Percentiles rank a stretch among this genome's conserved stretches.
These are phyloP conservation scores for Chanos chanos DNA, from an alignment of 2,797 vertebrate species.

Conservation along the genomic window DNA sequence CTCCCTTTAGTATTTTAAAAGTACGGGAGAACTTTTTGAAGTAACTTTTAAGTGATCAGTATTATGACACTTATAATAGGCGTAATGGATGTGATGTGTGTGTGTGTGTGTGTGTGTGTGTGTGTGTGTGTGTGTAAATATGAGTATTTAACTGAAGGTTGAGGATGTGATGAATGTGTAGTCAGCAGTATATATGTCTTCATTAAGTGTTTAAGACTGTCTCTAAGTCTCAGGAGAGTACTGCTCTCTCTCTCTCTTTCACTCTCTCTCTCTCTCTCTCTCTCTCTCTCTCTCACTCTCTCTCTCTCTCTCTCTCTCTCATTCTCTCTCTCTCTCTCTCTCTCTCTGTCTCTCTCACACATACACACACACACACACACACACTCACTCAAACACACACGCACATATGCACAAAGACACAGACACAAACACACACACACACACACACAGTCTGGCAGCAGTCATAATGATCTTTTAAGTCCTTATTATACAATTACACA, in stretches of 20 bases:
- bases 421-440: too few species aligned
- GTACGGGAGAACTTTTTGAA: too few species aligned
- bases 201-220: slow-evolving; percentile 30
- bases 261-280: not conserved
- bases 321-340: not conserved
- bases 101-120: not conserved
- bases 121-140: slow-evolving; percentile 15
- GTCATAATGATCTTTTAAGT: too few species aligned
- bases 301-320: not conserved
- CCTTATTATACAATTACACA: too few species aligned
- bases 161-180: slow-evolving; percentile 25
- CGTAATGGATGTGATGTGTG: slow-evolving; percentile 2
- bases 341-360: too few species aligned
- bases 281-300: not conserved
- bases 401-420: too few species aligned
- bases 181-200: slow-evolving; percentile 31
- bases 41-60: not conserved
- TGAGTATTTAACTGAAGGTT: slow-evolving; percentile 24
- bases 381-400: too few species aligned
- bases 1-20: too few species aligned
- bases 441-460: too few species aligned
- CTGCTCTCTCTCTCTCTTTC: slow-evolving; percentile 6
- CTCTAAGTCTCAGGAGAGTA: slow-evolving; percentile 19
- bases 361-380: too few species aligned
- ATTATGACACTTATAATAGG: not conserved